Conservation (phyloP, 2,113 vertebrate species). For the Lasiurus cinereus region DNA sequence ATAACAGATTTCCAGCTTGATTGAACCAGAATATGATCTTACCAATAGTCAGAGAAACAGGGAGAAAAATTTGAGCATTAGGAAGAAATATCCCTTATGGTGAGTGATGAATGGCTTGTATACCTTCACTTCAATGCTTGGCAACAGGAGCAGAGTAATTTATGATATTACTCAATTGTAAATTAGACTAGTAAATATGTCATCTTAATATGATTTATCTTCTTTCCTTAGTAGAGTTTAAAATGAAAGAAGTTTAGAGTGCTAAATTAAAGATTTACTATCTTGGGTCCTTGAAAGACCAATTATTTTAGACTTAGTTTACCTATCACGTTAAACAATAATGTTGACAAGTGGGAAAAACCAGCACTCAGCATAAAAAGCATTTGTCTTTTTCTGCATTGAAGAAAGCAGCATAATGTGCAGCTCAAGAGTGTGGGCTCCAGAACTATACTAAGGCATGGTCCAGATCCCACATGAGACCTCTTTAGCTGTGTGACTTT, state of each 20-base stretch:
- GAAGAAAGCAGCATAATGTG: neutral
- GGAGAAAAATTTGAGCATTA: conserved; percentile 38
- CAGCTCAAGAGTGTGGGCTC: neutral
- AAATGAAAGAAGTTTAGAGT: conserved; percentile 55
- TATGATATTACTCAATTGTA: conserved; percentile 74
- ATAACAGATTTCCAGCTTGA: neutral
- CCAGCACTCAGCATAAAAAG: neutral
- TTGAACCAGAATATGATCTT: neutral
- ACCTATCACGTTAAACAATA: conserved; percentile 56
- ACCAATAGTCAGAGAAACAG: neutral
- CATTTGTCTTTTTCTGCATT: neutral
- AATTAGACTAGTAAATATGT: conserved; percentile 78
- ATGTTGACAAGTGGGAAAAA: conserved; percentile 40
- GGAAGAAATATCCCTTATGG: conserved; percentile 32
- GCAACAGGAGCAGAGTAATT: conserved; percentile 54
- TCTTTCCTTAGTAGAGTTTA: conserved; percentile 57
- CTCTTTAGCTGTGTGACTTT: neutral
- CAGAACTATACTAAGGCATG: neutral
- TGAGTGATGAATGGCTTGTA: conserved; percentile 36
- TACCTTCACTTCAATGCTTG: conserved; percentile 58
- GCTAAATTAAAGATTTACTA: conserved; percentile 70
- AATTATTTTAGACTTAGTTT: conserved; percentile 74
- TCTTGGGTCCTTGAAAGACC: conserved; percentile 59
- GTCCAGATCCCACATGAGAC: neutral
- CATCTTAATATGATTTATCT: conserved; percentile 70